Base-by-base conservation (phyloP, 2,113 vertebrate species). In the Hippoglossus stenolepis region DNA sequence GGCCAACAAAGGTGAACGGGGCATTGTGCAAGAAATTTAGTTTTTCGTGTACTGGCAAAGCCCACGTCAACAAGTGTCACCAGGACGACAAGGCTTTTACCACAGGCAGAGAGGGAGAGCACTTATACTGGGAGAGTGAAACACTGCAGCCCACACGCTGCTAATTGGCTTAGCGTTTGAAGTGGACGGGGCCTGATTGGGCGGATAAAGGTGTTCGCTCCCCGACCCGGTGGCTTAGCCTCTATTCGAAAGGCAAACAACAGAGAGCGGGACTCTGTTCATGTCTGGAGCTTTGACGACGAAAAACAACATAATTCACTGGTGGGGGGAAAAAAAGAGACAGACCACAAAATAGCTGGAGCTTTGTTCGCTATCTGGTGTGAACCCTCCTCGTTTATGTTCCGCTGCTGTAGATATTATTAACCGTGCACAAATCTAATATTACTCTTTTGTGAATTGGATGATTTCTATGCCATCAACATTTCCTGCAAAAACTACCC, bases 81-180 rank as follows among this genome's bases (percentile, higher is more conserved):
- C 13, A 49, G 60, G 63, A 64, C 40, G 59, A 72, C 57, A 20
- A 20, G 62, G 56, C 51, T 73, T 45, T 64, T 64, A 43, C 18
- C 31, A n/a, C 12, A 3, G 59, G 28, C 28, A 10, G 26, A 2
- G 31, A 20, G 5, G 4, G 5, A 63, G 35, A 45, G n/a, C 20
- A 23, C 62, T 64, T 64, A 24, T 23, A 72, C 0, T 49, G 73
- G 77, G 73, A 75, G 65, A 80, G 75, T 51, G 75, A 71, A 87
- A 70, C 24, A 53, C 73, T 26, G 77, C 72, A 58, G 77, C 75
- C 67, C 56, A 57, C 85, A 74, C 31, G 76, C 75, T 51, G 64
- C 85, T 91, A 90, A 92, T 90, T 85, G 86, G 84, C 81, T 84
- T 90, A 87, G 31, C 24, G 28, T 75, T 77, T 77, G 78, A 89